A percentile compares a stretch with the other conserved stretches of the same genome.
phyloP scores from a whole-genome alignment of 1,140 invertebrate genomes.

The Hormaphis cornu region DNA sequence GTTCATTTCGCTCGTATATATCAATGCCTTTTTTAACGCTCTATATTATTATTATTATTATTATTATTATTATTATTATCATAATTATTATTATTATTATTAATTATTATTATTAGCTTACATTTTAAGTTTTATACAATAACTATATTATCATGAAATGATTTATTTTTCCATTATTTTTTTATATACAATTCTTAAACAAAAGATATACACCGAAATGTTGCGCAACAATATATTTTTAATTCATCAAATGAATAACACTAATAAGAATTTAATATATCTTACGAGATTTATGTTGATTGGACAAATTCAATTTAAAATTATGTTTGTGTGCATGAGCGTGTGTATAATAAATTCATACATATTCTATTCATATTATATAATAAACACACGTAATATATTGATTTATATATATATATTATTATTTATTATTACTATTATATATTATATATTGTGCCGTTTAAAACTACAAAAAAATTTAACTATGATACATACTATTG shows the following conservation, averaged over 20 bases:
- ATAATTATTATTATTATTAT: conserved; percentile 19
- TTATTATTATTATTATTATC: too few species aligned
- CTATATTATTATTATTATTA: conserved; percentile 19
- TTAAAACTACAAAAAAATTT: neutral
- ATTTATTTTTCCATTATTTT: conserved; percentile 32
- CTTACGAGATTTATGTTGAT: conserved; percentile 5
- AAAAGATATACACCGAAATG: neutral
- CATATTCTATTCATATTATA: too few species aligned
- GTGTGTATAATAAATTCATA: conserved; percentile 5
- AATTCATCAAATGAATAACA: conserved; percentile 18
- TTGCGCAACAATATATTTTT: conserved; percentile 12
- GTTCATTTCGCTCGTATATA: conserved; percentile 20
- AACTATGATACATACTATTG: conserved; percentile 17
- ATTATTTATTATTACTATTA: conserved; percentile 15
- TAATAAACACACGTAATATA: neutral
- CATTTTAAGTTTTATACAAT: conserved; percentile 27
- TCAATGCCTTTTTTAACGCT: conserved; percentile 18
- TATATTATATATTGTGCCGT: conserved; percentile 24
- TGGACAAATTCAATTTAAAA: neutral
- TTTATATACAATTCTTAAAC: conserved; percentile 25
- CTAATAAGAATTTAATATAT: neutral
- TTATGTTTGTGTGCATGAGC: neutral
- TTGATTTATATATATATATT: neutral
- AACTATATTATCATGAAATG: conserved; percentile 5
- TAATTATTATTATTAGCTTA: conserved; percentile 29